Conservation (phyloP, 2,888 invertebrate species). For the Hemaris fuciformis region DNA sequence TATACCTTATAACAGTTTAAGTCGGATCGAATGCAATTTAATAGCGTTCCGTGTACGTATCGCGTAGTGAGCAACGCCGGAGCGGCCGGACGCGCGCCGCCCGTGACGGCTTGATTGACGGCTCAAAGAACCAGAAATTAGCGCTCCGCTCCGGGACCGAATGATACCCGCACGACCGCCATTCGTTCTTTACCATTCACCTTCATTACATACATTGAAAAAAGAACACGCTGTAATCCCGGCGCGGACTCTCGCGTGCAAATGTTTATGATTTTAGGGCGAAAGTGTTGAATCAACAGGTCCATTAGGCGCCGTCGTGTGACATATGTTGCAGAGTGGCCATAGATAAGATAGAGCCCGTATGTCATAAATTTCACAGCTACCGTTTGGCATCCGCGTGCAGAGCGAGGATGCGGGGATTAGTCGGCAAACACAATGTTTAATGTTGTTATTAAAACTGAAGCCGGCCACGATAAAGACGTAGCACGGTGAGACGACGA, state of each 20-base stretch:
- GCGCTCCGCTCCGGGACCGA: conserved; percentile 42
- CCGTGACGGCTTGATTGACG: conserved; percentile 72
- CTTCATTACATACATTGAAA: conserved; percentile 30
- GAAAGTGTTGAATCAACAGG: conserved; percentile 70
- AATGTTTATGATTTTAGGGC: conserved; percentile 58
- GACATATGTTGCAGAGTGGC: conserved; percentile 77
- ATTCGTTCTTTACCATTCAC: conserved; percentile 37
- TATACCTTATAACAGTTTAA: conserved; percentile 41
- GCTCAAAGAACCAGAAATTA: conserved; percentile 78
- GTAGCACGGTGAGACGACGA: conserved; percentile 57
- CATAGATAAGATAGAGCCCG: conserved; percentile 78
- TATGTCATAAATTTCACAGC: conserved; percentile 75
- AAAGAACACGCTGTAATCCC: conserved; percentile 59
- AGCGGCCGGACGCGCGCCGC: conserved; percentile 42
- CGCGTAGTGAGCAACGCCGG: conserved; percentile 53
- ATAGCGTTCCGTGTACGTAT: conserved; percentile 44
- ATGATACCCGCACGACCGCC: conserved; percentile 26
- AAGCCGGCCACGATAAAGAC: conserved; percentile 66
- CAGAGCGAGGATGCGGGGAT: conserved; percentile 68
- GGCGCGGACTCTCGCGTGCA: conserved; percentile 42
- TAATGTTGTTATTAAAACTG: conserved; percentile 65
- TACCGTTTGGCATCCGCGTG: conserved; percentile 75
- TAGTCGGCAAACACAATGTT: conserved; percentile 63
- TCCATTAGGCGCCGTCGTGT: conserved; percentile 67
- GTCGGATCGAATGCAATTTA: conserved; percentile 54